A percentile compares a stretch with the other conserved stretches of the same genome.
Conservation (phyloP, 1,140 invertebrate species). For the Armadillidium nasatum region DNA sequence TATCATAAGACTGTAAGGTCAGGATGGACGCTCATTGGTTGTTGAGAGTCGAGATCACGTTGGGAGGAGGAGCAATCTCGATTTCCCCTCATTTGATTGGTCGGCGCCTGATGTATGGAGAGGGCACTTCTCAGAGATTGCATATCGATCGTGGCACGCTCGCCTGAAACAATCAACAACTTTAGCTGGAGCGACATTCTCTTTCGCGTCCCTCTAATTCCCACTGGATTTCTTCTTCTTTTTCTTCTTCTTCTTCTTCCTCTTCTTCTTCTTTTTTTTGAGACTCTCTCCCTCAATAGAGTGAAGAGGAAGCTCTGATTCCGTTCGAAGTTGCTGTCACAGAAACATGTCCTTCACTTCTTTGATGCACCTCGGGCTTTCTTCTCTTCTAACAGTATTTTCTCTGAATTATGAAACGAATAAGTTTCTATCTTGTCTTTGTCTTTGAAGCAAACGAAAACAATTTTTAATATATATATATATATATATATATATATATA, state of each 20-base stretch:
- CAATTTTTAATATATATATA: too few relatives aligned
- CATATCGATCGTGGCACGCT: conserved; percentile 40
- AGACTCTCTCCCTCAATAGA: conserved; percentile 21
- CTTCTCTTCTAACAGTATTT: neutral
- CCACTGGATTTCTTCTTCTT: conserved; percentile 3
- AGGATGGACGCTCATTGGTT: conserved; percentile 31
- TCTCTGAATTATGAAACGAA: neutral
- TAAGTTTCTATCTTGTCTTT: neutral
- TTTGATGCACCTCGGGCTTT: conserved; percentile 3
- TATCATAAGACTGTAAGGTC: conserved; percentile 37
- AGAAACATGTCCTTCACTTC: conserved; percentile 22
- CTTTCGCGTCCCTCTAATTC: conserved; percentile 19
- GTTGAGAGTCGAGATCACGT: conserved; percentile 30
- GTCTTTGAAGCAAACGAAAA: neutral
- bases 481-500: too few relatives aligned
- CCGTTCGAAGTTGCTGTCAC: conserved; percentile 31
- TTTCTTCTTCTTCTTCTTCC: too few relatives aligned
- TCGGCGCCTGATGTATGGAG: conserved; percentile 42
- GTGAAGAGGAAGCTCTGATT: conserved; percentile 36
- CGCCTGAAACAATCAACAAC: conserved; percentile 43
- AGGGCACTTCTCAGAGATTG: conserved; percentile 44
- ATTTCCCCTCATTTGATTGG: conserved; percentile 33
- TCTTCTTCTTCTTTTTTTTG: conserved; percentile 21
- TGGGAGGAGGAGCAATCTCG: conserved; percentile 33
- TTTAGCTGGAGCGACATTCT: conserved; percentile 25